Evolutionary conservation across 2,888 invertebrate species (phyloP).

Genomic region (Plebejus melissa): DNA sequence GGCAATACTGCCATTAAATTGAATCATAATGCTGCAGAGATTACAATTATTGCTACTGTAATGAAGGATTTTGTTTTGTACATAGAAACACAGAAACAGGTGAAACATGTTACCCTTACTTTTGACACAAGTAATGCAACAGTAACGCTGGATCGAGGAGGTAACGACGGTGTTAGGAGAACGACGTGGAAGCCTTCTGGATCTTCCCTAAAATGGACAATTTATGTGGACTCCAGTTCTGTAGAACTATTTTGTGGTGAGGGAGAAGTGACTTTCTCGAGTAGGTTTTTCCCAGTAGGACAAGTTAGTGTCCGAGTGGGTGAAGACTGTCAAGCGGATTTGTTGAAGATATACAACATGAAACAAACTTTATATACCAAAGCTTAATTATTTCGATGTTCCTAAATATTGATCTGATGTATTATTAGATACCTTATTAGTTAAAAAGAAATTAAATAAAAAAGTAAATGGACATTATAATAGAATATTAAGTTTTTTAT

Average conservation of each 20-base stretch:
- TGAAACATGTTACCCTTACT: constrained; percentile 9
- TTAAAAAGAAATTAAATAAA: neutral
- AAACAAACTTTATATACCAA: constrained; percentile 27
- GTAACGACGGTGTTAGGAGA: constrained; percentile 51
- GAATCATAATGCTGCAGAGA: constrained; percentile 18
- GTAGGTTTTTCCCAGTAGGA: constrained; percentile 40
- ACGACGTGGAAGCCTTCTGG: constrained; percentile 49
- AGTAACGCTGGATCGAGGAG: constrained; percentile 54
- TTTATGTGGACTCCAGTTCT: constrained; percentile 40
- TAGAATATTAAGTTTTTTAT: no score
- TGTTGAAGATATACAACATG: constrained; percentile 26
- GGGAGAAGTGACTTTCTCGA: constrained; percentile 41
- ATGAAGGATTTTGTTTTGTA: constrained; percentile 7
- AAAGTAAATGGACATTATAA: no score
- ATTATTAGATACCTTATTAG: neutral
- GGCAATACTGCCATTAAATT: neutral
- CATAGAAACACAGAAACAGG: constrained; percentile 12
- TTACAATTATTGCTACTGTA: neutral
- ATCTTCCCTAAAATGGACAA: constrained; percentile 31
- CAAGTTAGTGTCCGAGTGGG: constrained; percentile 33
- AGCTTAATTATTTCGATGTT: neutral
- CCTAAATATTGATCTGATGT: neutral
- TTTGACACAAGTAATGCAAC: constrained; percentile 35
- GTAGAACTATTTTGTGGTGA: constrained; percentile 41
- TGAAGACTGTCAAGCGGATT: constrained; percentile 16